Percentiles rank a stretch among this genome's conserved stretches.
These are phyloP conservation scores for Meiosimyza decipiens DNA, from an alignment of 2,888 invertebrate species.

Conservation along the genomic window DNA sequence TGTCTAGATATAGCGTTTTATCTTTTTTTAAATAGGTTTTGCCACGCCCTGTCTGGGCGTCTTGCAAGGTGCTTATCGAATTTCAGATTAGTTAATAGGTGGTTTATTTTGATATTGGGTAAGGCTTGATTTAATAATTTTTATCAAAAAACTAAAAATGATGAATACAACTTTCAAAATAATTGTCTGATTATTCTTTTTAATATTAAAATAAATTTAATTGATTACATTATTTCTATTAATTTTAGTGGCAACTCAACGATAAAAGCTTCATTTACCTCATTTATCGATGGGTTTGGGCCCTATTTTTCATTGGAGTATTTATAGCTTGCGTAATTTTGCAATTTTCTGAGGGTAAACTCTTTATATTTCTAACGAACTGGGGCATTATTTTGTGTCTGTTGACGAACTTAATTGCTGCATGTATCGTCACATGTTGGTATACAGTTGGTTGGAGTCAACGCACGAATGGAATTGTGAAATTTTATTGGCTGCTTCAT, in stretches of 20 bases:
- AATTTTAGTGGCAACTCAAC: constrained; percentile 62
- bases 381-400: constrained; percentile 64
- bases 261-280: constrained; percentile 58
- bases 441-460: constrained; percentile 48
- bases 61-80: too few relatives aligned
- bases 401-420: constrained; percentile 58
- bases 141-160: too few relatives aligned
- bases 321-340: constrained; percentile 54
- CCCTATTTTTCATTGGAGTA: constrained; percentile 56
- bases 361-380: constrained; percentile 66
- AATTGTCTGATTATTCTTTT: too few relatives aligned
- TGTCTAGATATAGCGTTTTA: too few relatives aligned
- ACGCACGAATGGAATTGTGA: constrained; percentile 61
- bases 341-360: constrained; percentile 57
- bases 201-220: neutral
- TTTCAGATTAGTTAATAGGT: too few relatives aligned
- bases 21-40: too few relatives aligned
- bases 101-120: too few relatives aligned
- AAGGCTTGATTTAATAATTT: too few relatives aligned
- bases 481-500: constrained; percentile 77
- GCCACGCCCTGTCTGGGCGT: too few relatives aligned
- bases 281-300: constrained; percentile 62
- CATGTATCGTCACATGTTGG: constrained; percentile 62
- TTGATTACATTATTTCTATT: constrained; percentile 16
- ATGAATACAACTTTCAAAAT: too few relatives aligned